Conservation (phyloP, 2,888 invertebrate genomes). For the Aphidius colemani region DNA sequence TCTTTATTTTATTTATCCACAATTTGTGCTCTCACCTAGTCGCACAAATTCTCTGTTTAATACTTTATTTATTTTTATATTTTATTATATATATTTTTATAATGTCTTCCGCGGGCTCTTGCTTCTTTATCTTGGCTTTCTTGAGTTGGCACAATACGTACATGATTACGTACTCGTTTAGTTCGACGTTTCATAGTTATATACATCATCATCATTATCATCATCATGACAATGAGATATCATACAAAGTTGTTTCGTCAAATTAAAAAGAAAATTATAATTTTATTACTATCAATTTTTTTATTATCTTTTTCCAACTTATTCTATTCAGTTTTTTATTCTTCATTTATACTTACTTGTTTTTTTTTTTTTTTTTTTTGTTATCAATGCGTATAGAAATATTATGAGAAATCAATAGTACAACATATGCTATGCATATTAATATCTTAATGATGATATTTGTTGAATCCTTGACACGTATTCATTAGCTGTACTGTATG, state of each 20-base stretch:
- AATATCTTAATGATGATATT: background rate
- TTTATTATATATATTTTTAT: constrained; percentile 22
- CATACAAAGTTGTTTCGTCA: too few relatives aligned
- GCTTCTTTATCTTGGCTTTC: constrained; percentile 38
- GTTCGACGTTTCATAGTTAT: constrained; percentile 21
- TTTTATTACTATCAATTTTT: too few relatives aligned
- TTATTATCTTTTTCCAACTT: background rate
- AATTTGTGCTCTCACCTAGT: constrained; percentile 7
- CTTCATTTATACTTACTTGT: background rate
- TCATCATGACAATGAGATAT: background rate
- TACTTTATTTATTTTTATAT: constrained; percentile 8
- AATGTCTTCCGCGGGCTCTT: constrained; percentile 33
- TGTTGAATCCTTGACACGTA: background rate
- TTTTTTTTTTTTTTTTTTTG: background rate
- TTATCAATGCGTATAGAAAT: background rate
- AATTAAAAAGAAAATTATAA: too few relatives aligned
- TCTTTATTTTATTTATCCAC: background rate
- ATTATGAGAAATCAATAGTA: background rate
- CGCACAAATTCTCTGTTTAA: constrained; percentile 9
- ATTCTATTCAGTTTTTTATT: background rate
- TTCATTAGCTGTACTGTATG: background rate
- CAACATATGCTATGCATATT: too few relatives aligned
- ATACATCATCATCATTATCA: constrained; percentile 13
- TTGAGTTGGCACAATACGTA: constrained; percentile 38
- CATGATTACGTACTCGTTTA: constrained; percentile 27